A percentile compares a stretch with the other conserved stretches of the same genome.
Conservation (phyloP, 2,888 invertebrate genomes). For the Tubiluchus corallicola region DNA sequence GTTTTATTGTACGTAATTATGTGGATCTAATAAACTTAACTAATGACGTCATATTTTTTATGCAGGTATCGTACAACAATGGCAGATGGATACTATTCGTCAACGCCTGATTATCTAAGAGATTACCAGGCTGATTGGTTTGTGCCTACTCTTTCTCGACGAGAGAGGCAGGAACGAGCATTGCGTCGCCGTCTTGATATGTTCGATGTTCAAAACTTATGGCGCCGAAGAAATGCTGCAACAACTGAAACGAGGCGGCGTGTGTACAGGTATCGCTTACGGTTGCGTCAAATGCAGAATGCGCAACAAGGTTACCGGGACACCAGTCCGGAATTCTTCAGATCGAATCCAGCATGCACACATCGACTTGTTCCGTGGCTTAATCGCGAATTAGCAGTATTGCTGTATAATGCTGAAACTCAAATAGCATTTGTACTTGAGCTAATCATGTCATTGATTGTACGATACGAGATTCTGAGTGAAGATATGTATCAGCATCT, state of each 20-base stretch:
- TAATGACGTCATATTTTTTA: no score
- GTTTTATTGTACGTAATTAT: no score
- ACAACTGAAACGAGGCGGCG: constrained; percentile 37
- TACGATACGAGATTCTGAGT: constrained; percentile 23
- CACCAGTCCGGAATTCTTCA: constrained; percentile 40
- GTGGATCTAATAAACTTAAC: no score
- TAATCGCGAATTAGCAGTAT: constrained; percentile 58
- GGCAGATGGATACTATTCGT: no score
- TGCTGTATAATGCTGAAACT: constrained; percentile 33
- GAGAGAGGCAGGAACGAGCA: no score
- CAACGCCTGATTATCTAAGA: no score
- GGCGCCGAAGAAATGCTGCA: constrained; percentile 19
- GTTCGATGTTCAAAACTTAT: no score
- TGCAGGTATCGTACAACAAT: no score
- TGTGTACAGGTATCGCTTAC: constrained; percentile 54
- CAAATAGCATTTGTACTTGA: constrained; percentile 39
- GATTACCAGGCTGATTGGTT: no score
- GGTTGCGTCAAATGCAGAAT: constrained; percentile 54
- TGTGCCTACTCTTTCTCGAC: no score
- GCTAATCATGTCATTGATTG: constrained; percentile 43
- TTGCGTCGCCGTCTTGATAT: no score
- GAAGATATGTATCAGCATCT: constrained; percentile 48
- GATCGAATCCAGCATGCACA: constrained; percentile 49
- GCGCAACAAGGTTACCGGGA: constrained; percentile 54
- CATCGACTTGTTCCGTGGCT: constrained; percentile 73